A percentile compares a stretch with the other conserved stretches of the same genome.
Evolutionary conservation across 1,140 invertebrate species (phyloP).

Genomic region (Vanessa atalanta): DNA sequence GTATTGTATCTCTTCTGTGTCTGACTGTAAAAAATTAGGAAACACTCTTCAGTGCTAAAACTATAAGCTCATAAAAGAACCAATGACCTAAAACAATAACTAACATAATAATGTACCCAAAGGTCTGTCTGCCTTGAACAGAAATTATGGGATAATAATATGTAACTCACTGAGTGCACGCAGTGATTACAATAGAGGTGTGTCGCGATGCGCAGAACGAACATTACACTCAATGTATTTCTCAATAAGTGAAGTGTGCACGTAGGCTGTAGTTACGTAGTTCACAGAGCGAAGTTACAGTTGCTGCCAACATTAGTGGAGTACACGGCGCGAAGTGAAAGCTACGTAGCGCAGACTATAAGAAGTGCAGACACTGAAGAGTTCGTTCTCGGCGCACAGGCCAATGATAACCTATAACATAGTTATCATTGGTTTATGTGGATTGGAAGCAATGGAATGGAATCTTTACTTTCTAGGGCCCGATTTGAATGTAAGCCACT

Average conservation of each 20-base stretch:
- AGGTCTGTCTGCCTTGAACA: conserved; percentile 61
- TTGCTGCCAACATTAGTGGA: conserved; percentile 71
- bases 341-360: conserved; percentile 80
- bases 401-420: conserved; percentile 81
- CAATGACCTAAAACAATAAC: conserved; percentile 12
- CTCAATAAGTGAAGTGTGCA: conserved; percentile 72
- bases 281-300: conserved; percentile 74
- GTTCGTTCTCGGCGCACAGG: conserved; percentile 78
- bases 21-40: conserved; percentile 16
- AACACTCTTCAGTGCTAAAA: conserved; percentile 24
- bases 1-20: conserved; percentile 26
- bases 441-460: conserved; percentile 63
- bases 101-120: conserved; percentile 24
- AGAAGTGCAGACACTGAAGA: conserved; percentile 79
- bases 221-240: conserved; percentile 73
- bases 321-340: conserved; percentile 76
- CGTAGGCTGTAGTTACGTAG: conserved; percentile 74
- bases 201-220: conserved; percentile 67
- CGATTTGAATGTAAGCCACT: background rate
- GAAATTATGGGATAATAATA: conserved; percentile 72
- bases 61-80: background rate
- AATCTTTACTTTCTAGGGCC: conserved; percentile 54
- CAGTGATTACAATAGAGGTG: conserved; percentile 77
- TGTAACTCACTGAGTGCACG: conserved; percentile 79
- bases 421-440: conserved; percentile 80